Evolutionary conservation across 2,113 vertebrate species (phyloP), one percentile per base, ranked within the genome.

Genomic region (Salvelinus sp.): DNA sequence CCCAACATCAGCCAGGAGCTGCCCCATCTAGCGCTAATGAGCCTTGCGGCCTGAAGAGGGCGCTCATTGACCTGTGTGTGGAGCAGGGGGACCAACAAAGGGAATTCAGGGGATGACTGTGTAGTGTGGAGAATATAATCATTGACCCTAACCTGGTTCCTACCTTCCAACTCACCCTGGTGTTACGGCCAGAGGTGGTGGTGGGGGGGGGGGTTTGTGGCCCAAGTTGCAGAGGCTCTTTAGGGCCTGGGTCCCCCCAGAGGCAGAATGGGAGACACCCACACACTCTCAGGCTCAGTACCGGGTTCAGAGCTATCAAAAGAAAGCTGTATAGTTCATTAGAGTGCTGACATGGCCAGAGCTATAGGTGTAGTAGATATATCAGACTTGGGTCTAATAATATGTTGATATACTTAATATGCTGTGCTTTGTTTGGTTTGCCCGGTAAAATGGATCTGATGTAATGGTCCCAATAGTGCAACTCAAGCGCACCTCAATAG

Each of bases 281-380:
- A 72, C 38, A 44, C 38, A 44, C 9, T 2, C 88, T 95, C 67
- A 95, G 89, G 74, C 92, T 98, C 75, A 95, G 95, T 77, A 90
- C 92, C 0, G 90, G 95, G 76, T 98, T 98, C 89, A 93, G 95
- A 73, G 95, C 96, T 23, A 95, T 97, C 70, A 98, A 97, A 86
- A 96, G 94, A 82, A 98, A 98, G 89, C 92, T 98, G 75, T 98
- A 98, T 79, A 95, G 95, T 88, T 97, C 96, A 0, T 95, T 97
- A 57, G 96, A 98, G 86, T 97, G 97, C 86, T 97, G 92, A 95
- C 76, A 86, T 76, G 87, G 30, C 33, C 18, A 66, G 28, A 47
- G 4, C 75, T 70, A 3, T 25, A 25, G 6, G 20, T 25, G 50
- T 54, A 54, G 16, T 54, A 54, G 50, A 54, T 44, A 44, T 54